Base-by-base conservation (phyloP, 2,113 vertebrate genomes). In the Oreochromis aureus region DNA sequence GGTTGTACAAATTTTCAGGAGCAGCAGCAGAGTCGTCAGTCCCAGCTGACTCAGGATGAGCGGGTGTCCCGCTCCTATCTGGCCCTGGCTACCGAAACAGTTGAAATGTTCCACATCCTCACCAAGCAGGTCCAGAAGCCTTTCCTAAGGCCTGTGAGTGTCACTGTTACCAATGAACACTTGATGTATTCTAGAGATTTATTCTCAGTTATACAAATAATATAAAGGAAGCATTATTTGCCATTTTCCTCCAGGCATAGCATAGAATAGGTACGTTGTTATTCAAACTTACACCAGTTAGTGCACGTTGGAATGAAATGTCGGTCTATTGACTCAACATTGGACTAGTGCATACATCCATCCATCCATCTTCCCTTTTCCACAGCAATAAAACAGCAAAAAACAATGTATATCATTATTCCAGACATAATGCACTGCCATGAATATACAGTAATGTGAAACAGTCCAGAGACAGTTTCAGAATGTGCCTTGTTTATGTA, bases 51-150 rank as follows among this genome's bases (percentile, higher is more conserved):
- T 34, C 99, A 99, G 96, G 99, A 99, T 4, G 99, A 99, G 96
- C 97, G 99, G 0, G 98, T 99, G 6, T 99, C 98, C 10, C 98
- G 99, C 32, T 99, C 99, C 0, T 99, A 99, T 88, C 97, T 99
- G 10, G 98, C 98, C 80, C 94, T 99, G 95, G 99, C 98, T 13
- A 99, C 98, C 0, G 99, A 99, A 94, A 99, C 99, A 0, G 98
- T 99, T 79, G 99, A 99, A 92, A 99, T 99, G 99, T 99, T 99
- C 93, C 99, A 99, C 93, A 99, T 99, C 93, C 98, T 99, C 87
- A 99, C 99, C 87, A 99, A 99, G 96, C 98, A 99, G 94, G 99
- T 99, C 93, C 99, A 99, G 96, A 99, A 99, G 95, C 99, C 99
- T 79, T 99, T 99, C 95, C 98, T 99, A 93, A 97, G 99, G 92